A percentile compares a stretch with the other conserved stretches of the same genome.
Conservation (phyloP, 2,113 vertebrate genomes). For the Hemiprocne comata region DNA sequence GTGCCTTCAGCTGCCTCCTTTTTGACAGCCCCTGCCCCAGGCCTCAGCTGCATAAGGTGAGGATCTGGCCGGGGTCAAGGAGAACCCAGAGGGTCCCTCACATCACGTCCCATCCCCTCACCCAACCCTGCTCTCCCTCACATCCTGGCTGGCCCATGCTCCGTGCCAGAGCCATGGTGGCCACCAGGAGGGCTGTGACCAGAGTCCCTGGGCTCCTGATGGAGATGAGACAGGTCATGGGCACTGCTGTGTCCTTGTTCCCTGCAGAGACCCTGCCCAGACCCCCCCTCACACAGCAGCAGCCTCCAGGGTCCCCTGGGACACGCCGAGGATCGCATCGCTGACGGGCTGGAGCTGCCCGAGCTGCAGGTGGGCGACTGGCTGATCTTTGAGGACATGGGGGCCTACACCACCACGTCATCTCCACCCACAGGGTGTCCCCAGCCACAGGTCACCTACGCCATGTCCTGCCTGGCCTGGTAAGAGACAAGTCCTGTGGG, state of each 20-base stretch:
- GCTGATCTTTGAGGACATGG: conserved; percentile 81
- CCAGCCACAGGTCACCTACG: conserved; percentile 52
- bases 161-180: accelerated
- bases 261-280: conserved; percentile 64
- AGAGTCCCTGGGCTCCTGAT: accelerated
- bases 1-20: conserved; percentile 78
- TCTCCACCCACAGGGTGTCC: background rate
- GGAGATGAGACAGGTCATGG: accelerated
- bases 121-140: too few species aligned
- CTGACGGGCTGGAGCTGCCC: conserved; percentile 69
- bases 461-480: conserved; percentile 80
- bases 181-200: background rate
- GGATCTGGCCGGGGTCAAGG: background rate
- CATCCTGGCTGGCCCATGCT: accelerated
- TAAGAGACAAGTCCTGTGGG: conserved; percentile 7
- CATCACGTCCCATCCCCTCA: accelerated
- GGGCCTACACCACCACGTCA: conserved; percentile 66
- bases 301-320: conserved; percentile 70
- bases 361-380: conserved; percentile 77
- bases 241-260: accelerated
- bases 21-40: conserved; percentile 76
- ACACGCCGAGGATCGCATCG: conserved; percentile 37
- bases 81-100: background rate
- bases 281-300: conserved; percentile 61
- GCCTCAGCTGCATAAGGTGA: conserved; percentile 75